phyloP scores from a whole-genome alignment of 2,113 vertebrate species.

The Gopherus evgoodei region DNA sequence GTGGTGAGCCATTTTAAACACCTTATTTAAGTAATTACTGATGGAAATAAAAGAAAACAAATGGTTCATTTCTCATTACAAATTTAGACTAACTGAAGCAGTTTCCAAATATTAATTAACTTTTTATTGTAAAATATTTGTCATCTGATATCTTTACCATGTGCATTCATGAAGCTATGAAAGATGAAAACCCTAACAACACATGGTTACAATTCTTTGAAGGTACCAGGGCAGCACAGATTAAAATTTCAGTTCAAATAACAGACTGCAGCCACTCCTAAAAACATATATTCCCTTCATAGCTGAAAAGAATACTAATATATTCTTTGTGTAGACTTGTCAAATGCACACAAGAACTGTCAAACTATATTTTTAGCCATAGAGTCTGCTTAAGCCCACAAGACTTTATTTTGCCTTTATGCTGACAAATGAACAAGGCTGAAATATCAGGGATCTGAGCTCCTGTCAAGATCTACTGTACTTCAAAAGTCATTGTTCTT shows the following conservation, averaged over 20 bases:
- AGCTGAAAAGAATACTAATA: slow-evolving; percentile 80
- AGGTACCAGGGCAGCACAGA: slow-evolving; percentile 38
- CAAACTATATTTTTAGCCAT: slow-evolving; percentile 81
- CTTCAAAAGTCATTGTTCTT: slow-evolving; percentile 68
- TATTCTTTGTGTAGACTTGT: slow-evolving; percentile 78
- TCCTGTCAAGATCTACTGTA: slow-evolving; percentile 70
- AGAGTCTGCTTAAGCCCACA: slow-evolving; percentile 80
- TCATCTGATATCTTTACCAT: slow-evolving; percentile 37
- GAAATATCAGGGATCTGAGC: slow-evolving; percentile 69
- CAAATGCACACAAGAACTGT: slow-evolving; percentile 80
- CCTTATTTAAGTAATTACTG: not conserved
- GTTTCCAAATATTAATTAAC: slow-evolving; percentile 59
- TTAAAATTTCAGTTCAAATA: slow-evolving; percentile 58
- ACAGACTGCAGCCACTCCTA: slow-evolving; percentile 40
- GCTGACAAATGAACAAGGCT: slow-evolving; percentile 87
- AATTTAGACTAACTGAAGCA: slow-evolving; percentile 1
- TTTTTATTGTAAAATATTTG: slow-evolving; percentile 46
- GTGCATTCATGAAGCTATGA: slow-evolving; percentile 16
- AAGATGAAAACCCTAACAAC: slow-evolving; percentile 50
- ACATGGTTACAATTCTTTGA: slow-evolving; percentile 63
- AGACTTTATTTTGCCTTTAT: slow-evolving; percentile 78
- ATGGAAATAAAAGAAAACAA: not conserved
- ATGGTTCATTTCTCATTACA: not conserved
- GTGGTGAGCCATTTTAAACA: not conserved
- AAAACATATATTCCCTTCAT: slow-evolving; percentile 59